A percentile compares a stretch with the other conserved stretches of the same genome.
Evolutionary conservation across 2,113 vertebrate genomes (phyloP).

Genomic region (Vidua macroura): DNA sequence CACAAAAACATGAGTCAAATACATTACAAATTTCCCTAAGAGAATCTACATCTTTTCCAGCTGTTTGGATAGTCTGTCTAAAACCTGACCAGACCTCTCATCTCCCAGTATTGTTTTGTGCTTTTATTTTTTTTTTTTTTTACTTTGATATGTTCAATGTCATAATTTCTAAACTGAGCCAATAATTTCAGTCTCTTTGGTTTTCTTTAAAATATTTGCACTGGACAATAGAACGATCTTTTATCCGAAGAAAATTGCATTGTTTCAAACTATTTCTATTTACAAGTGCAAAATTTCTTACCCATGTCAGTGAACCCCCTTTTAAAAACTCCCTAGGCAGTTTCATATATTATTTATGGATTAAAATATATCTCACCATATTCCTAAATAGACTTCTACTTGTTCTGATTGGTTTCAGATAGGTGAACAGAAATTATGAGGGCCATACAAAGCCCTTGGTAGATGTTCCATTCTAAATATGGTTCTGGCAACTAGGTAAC

Average conservation of each 20-base stretch:
- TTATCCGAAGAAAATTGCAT: conserved; percentile 36
- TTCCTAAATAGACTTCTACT: conserved; percentile 54
- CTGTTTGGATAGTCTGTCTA: conserved; percentile 81
- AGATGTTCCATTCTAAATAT: conserved; percentile 56
- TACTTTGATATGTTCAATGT: conserved; percentile 76
- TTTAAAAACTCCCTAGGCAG: conserved; percentile 41
- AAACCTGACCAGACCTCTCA: conserved; percentile 78
- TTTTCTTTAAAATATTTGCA: conserved; percentile 66
- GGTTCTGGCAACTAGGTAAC: conserved; percentile 32
- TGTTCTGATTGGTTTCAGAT: conserved; percentile 66
- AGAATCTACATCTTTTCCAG: conserved; percentile 83
- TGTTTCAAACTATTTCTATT: conserved; percentile 57
- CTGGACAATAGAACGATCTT: conserved; percentile 37
- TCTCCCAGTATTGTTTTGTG: conserved; percentile 75
- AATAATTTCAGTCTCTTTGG: conserved; percentile 63
- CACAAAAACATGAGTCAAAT: conserved; percentile 84
- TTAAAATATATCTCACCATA: conserved; percentile 52
- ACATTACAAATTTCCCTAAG: conserved; percentile 82
- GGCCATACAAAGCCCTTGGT: not conserved
- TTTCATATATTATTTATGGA: conserved; percentile 65
- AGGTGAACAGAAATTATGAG: not conserved
- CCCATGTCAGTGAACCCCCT: conserved; percentile 5
- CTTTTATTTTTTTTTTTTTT: conserved; percentile 66
- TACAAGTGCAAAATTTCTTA: conserved; percentile 33
- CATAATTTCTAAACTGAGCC: conserved; percentile 71